Conservation (phyloP, 2,888 invertebrate species). For the Desoria tigrina region DNA sequence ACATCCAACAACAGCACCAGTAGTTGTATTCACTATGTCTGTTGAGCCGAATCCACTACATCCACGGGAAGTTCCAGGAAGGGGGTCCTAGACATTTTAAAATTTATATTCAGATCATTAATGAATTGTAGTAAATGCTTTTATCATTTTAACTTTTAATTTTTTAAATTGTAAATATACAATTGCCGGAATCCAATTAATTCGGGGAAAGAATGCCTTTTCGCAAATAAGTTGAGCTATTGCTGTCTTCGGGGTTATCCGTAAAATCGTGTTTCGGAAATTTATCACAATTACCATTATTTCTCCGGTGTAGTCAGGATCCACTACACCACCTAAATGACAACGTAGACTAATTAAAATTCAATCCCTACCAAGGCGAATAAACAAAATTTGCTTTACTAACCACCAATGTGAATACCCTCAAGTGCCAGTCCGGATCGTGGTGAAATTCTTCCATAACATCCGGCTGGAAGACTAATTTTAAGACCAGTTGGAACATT, state of each 20-base stretch:
- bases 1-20: too few relatives aligned
- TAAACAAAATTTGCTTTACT: neutral
- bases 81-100: too few relatives aligned
- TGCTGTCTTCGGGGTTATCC: too few relatives aligned
- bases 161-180: too few relatives aligned
- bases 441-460: neutral
- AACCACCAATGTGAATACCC: neutral
- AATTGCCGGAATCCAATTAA: neutral
- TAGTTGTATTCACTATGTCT: too few relatives aligned
- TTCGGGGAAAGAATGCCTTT: neutral
- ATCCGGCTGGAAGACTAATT: neutral
- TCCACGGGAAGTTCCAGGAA: neutral
- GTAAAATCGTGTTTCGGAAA: too few relatives aligned
- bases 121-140: too few relatives aligned
- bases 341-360: too few relatives aligned
- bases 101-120: too few relatives aligned
- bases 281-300: neutral
- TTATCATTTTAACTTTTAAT: too few relatives aligned
- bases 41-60: slow-evolving; percentile 1
- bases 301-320: slow-evolving; percentile 3
- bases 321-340: neutral
- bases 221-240: slow-evolving; percentile 5
- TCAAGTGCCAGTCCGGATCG: neutral
- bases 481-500: too few relatives aligned
- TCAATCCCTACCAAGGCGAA: neutral